Conservation (phyloP, 2,797 vertebrate genomes). For the Potorous gilbertii region DNA sequence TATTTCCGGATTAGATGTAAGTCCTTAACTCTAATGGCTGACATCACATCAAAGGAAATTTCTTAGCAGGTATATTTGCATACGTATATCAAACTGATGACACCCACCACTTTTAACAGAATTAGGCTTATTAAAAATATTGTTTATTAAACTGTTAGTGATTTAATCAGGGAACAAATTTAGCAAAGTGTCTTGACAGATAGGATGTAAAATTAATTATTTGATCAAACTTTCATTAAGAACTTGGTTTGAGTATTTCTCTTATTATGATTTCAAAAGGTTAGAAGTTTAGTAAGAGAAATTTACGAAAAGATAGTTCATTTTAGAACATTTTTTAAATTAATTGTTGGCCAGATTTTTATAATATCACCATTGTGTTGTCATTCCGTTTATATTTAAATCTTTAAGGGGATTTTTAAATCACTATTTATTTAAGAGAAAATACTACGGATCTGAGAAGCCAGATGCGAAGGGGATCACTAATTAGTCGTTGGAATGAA, state of each 20-base stretch:
- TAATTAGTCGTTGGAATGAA: slow-evolving; percentile 75
- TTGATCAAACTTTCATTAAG: background rate
- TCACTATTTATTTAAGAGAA: slow-evolving; percentile 59
- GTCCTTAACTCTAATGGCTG: background rate
- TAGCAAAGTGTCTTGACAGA: background rate
- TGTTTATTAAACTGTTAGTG: slow-evolving; percentile 53
- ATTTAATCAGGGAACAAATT: slow-evolving; percentile 49
- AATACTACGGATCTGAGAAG: slow-evolving; percentile 60
- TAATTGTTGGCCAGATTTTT: slow-evolving; percentile 24
- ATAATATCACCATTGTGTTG: slow-evolving; percentile 7
- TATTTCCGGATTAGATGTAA: background rate
- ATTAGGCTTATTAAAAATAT: slow-evolving; percentile 47
- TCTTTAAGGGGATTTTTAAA: slow-evolving; percentile 46
- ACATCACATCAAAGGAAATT: too few relatives aligned
- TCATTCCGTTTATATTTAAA: background rate
- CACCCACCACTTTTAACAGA: slow-evolving; percentile 6
- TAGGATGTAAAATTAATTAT: slow-evolving; percentile 35
- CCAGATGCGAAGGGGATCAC: slow-evolving; percentile 64
- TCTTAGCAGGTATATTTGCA: background rate
- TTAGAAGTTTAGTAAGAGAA: slow-evolving; percentile 33
- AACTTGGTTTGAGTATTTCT: slow-evolving; percentile 53
- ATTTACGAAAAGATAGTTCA: slow-evolving; percentile 1
- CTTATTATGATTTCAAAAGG: background rate
- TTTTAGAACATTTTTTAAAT: background rate
- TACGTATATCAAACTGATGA: background rate